phyloP scores from a whole-genome alignment of 2,797 vertebrate genomes.

The Anguilla obscura region DNA sequence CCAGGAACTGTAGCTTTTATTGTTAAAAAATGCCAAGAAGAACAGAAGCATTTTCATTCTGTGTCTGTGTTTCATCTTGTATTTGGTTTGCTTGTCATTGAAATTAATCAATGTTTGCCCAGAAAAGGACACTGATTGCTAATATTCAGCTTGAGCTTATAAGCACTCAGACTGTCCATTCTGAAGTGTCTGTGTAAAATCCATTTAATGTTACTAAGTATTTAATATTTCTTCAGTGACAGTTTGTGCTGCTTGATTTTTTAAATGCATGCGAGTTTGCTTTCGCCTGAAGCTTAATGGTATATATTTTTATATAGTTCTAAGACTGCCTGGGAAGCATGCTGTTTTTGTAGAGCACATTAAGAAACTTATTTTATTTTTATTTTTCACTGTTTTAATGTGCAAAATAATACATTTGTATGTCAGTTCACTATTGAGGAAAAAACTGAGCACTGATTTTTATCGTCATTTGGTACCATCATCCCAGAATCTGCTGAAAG shows the following conservation, averaged over 20 bases:
- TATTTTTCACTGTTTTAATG: background rate
- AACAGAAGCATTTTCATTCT: background rate
- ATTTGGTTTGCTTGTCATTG: background rate
- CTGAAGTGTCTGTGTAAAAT: background rate
- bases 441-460: background rate
- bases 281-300: background rate
- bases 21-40: background rate
- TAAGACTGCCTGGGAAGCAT: background rate
- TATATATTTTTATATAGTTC: background rate
- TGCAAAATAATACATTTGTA: background rate
- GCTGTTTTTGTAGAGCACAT: background rate
- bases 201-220: no score
- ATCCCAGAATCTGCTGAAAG: background rate
- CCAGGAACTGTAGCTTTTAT: background rate
- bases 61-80: background rate
- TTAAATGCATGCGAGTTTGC: background rate
- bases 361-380: background rate
- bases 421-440: background rate
- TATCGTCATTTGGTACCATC: background rate
- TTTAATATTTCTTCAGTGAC: no score
- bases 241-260: no score
- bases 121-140: background rate
- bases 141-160: background rate
- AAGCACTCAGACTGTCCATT: background rate
- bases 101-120: background rate